Evolutionary conservation across 2,113 vertebrate genomes (phyloP), one percentile per base, ranked within the genome.

Genomic region (Corythornis cristatus): DNA sequence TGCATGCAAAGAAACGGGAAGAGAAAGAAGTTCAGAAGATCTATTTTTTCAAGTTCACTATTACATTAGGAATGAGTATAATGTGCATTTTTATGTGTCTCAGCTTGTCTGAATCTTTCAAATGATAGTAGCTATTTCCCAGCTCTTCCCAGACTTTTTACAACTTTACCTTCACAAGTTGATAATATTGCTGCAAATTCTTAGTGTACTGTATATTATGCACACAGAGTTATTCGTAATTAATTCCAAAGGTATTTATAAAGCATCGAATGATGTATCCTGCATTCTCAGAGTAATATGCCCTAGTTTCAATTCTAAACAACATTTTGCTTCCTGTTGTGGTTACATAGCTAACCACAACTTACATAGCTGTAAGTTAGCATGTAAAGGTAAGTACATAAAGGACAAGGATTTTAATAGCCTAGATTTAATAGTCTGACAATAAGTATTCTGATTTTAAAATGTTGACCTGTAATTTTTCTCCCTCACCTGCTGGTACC

Each of bases 171-270:
- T 83, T 93, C 43, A 60, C 11, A 70, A 61, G 31, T 3, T 82
- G n/a, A 37, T 50, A 87, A 53, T 16, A 42, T 65, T 46, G 12
- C 5, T 75, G 20, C 68, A 62, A 76, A 45, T 73, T 66, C 31
- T 54, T 73, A n/a, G 23, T 51, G 10, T 60, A 66, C 0, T 0
- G 42, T 65, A 54, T 29, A 76, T 76, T 66, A 70, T 70, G 22
- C 15, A 75, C 45, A 53, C 12, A 51, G 25, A 76, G 8, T 45
- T 46, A 80, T 65, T 58, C 73, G 10, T 26, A 91, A 89, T 85
- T 93, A 88, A 85, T 83, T 96, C 21, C 22, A 73, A 89, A 80
- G 9, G 19, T 61, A 46, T 70, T 88, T 83, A 50, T 50, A 80
- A 89, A 76, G 22, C 65, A 79, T 28, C 3, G 2, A 53, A 50